Percentiles rank a stretch among this genome's conserved stretches.
phyloP scores from a whole-genome alignment of 1,140 invertebrate species.

The Temnothorax longispinosus region DNA sequence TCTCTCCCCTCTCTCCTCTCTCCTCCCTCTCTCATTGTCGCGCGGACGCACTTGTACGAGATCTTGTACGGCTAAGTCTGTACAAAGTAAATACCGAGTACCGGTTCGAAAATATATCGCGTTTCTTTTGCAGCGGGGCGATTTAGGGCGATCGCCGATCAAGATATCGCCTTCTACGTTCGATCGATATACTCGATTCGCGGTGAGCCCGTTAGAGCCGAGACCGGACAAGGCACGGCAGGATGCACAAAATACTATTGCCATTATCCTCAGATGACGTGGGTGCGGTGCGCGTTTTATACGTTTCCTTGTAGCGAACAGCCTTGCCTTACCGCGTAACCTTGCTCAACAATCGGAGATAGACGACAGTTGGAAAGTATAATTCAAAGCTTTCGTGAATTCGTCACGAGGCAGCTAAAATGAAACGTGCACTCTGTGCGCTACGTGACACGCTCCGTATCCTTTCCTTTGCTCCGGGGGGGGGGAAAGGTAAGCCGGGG shows the following conservation, averaged over 20 bases:
- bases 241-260: constrained; percentile 71
- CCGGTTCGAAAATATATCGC: constrained; percentile 16
- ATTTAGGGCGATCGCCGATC: constrained; percentile 18
- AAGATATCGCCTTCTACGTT: constrained; percentile 36
- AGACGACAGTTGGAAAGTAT: neutral
- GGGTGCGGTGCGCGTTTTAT: constrained; percentile 63
- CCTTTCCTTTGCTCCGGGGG: neutral
- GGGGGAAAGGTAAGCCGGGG: neutral
- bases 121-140: too few relatives aligned
- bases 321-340: constrained; percentile 40
- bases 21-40: neutral
- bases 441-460: neutral
- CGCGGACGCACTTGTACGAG: neutral
- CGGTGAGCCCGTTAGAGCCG: neutral
- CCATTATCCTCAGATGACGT: constrained; percentile 60
- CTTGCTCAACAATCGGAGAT: neutral
- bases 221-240: constrained; percentile 75
- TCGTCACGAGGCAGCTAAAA: neutral
- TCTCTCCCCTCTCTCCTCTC: neutral
- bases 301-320: constrained; percentile 42
- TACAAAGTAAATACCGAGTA: neutral
- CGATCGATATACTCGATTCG: constrained; percentile 57
- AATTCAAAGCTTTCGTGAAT: neutral
- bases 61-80: constrained; percentile 20
- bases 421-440: neutral